Base-by-base conservation (phyloP, 2,888 invertebrate genomes). In the Ornithoptera alexandrae region DNA sequence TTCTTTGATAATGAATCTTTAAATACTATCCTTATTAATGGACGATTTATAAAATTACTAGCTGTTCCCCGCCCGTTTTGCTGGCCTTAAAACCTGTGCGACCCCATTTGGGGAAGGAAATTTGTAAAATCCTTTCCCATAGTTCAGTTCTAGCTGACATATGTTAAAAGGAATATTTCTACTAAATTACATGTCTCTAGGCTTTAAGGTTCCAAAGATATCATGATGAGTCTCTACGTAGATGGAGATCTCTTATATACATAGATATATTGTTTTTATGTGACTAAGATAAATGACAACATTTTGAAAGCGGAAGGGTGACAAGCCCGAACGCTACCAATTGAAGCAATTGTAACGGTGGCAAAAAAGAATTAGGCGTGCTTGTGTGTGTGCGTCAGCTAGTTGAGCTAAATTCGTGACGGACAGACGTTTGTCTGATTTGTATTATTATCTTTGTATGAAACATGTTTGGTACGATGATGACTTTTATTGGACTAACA, bases 311-410 rank as follows among this genome's bases (percentile, higher is more conserved):
- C 81, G 82, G 83, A 84, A 84, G 84, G 82, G 81, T 82, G 82
- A 80, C 79, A 72, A 69, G 74, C 71, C 58, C 79, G 75, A 75
- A 73, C 77, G 77, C 72, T 69, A 73, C 73, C 87, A 87, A 87
- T 86, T 87, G 85, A 79, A 80, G 73, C 84, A 86, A 86, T 87
- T 86, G 85, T 73, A 75, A 69, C 73, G 72, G 75, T 77, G 75
- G 79, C 83, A 76, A 85, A 83, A 84, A 82, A 78, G 83, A 84
- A 78, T 77, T 74, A 77, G 74, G 74, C 74, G 71, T 60, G 63
- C 71, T 66, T 72, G 71, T 72, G 73, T 72, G 73, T 72, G 73
- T 72, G 73, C 72, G 73, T 72, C 74, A 70, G 73, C 75, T 78
- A 81, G 79, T 79, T 76, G 78, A 75, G 74, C 73, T 75, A 74